Conservation (phyloP, 2,113 vertebrate genomes). For the Panurus biarmicus region DNA sequence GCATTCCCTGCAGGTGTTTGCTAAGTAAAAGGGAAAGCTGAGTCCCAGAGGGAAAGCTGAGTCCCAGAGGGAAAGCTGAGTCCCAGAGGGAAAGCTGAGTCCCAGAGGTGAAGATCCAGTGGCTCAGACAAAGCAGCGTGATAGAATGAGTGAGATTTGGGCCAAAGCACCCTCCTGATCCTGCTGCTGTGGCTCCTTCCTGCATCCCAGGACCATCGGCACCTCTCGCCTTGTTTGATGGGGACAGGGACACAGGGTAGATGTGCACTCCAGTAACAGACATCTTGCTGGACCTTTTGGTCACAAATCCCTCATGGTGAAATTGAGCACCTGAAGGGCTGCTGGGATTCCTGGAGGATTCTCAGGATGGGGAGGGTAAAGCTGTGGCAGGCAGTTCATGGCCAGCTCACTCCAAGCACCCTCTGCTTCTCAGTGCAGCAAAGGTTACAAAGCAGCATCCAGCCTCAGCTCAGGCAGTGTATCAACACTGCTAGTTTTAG, state of each 20-base stretch:
- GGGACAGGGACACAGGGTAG: background rate
- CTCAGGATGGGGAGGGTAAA: background rate
- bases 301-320: background rate
- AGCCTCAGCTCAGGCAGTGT: background rate
- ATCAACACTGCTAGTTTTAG: background rate
- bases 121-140: background rate
- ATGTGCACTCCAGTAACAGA: background rate
- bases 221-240: background rate
- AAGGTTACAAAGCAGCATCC: background rate
- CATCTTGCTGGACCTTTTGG: background rate
- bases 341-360: background rate
- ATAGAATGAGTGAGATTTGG: background rate
- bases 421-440: background rate
- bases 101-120: background rate
- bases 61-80: no score
- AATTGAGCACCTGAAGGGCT: background rate
- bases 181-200: background rate
- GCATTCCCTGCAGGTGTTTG: background rate
- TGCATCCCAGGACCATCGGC: background rate
- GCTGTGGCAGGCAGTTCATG: background rate
- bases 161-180: background rate
- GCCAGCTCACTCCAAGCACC: rapidly evolving
- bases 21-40: background rate
- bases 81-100: background rate
- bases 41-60: background rate